Base-by-base conservation (phyloP, 1,140 invertebrate genomes). In the Pemphigus obesinymphae region DNA sequence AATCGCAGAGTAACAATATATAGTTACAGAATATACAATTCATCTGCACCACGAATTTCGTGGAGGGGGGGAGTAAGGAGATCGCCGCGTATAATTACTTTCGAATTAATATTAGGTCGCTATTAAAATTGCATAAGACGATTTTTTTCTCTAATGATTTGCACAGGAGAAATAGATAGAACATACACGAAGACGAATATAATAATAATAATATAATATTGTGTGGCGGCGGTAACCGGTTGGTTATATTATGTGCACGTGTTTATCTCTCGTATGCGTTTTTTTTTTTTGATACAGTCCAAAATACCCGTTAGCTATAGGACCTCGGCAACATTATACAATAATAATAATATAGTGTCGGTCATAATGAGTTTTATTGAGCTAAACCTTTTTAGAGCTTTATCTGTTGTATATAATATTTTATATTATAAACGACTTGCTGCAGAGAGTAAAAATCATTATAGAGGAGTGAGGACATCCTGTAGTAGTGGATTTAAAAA, bases 271-370 rank as follows among this genome's bases (percentile, higher is more conserved):
- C 15, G 40, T n/a, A 70, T 15, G 66, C 45, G 17, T n/a, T n/a
- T n/a, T n/a, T n/a, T n/a, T n/a, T n/a, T n/a, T n/a, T n/a, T n/a
- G n/a, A 17, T 29, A 10, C 72, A 53, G 13, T 13, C 26, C 45
- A 29, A 78, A 40, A 55, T n/a, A 48, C 37, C 76, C 76, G 76
- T 80, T 80, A 29, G 55, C 76, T 43, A 45, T 80, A 61, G 31
- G 55, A 26, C 75, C 20, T 23, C 1, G 34, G 20, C 31, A 5
- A 15, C 4, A 55, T 75, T 53, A 31, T 23, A 48, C 10, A 55
- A 3, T 31, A 1, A 26, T 13, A n/a, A n/a, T n/a, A n/a, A n/a
- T n/a, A n/a, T n/a, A n/a, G n/a, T n/a, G n/a, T n/a, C n/a, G 4
- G 7, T 29, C 29, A 29, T 75, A 75, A 75, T 34, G 72, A 50